Percentiles rank a stretch among this genome's conserved stretches.
Conservation (phyloP, 2,797 vertebrate genomes). For the Vireo griseus region DNA sequence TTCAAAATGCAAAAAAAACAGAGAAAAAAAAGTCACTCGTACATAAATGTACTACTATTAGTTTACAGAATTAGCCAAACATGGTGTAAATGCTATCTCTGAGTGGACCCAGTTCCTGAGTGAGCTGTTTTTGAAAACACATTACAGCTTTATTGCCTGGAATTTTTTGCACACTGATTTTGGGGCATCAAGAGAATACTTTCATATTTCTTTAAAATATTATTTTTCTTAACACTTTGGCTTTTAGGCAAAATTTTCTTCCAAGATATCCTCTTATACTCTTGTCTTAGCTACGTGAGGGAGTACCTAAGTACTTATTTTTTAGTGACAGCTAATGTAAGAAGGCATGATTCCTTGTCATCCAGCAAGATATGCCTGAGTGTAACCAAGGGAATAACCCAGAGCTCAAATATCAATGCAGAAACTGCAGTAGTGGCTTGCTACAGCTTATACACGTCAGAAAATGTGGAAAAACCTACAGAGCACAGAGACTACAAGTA, state of each 20-base stretch:
- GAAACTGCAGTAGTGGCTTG: not conserved
- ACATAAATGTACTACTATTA: not conserved
- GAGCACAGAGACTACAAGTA: not conserved
- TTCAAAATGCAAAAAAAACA: conserved; percentile 1
- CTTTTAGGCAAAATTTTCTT: not conserved
- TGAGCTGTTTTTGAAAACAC: not conserved
- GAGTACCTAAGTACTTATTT: not conserved
- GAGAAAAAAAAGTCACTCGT: not conserved
- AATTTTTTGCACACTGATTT: not conserved
- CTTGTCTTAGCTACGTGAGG: not conserved
- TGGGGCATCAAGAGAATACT: not conserved
- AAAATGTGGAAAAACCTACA: not conserved
- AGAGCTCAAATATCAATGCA: not conserved
- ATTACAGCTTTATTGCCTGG: not conserved
- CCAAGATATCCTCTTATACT: not conserved
- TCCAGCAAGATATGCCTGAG: not conserved
- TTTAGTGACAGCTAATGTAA: not conserved
- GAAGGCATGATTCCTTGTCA: not conserved
- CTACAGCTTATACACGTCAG: not conserved
- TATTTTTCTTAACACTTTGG: not conserved
- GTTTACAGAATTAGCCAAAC: not conserved
- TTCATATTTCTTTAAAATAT: not conserved
- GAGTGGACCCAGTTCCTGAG: not conserved
- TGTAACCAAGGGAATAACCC: not conserved
- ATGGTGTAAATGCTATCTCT: not conserved